A percentile compares a stretch with the other conserved stretches of the same genome.
phyloP scores from a whole-genome alignment of 2,113 vertebrate species.

The Apteryx owenii region DNA sequence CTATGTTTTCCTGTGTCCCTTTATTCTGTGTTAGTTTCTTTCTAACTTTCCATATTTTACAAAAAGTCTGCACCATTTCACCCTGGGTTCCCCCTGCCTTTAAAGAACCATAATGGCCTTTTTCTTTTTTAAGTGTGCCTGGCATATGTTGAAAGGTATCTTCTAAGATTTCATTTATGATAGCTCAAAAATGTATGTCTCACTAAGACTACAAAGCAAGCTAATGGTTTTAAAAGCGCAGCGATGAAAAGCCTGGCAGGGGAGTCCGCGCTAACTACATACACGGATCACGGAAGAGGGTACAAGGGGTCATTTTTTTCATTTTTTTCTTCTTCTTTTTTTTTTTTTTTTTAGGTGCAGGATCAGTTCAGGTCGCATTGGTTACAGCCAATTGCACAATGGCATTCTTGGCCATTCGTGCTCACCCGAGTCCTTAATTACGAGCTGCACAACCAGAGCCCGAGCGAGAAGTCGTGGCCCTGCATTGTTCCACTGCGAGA shows the following conservation, averaged over 20 bases:
- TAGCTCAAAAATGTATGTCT: conserved; percentile 64
- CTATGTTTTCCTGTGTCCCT: not conserved
- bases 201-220: conserved; percentile 67
- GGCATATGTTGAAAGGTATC: conserved; percentile 74
- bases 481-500: conserved; percentile 66
- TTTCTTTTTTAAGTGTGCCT: conserved; percentile 57
- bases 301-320: conserved; percentile 39
- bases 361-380: conserved; percentile 61
- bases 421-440: conserved; percentile 63
- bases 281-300: conserved; percentile 54
- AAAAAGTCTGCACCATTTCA: conserved; percentile 20
- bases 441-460: conserved; percentile 20
- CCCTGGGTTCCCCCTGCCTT: not conserved
- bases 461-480: conserved; percentile 7
- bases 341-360: not conserved
- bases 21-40: conserved; percentile 33
- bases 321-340: not conserved
- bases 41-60: conserved; percentile 44
- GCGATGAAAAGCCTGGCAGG: conserved; percentile 71
- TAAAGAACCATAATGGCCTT: conserved; percentile 50
- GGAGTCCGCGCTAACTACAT: conserved; percentile 57
- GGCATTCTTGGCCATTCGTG: conserved; percentile 69
- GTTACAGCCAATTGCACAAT: conserved; percentile 68
- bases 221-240: conserved; percentile 70
- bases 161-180: conserved; percentile 71